Base-by-base conservation (phyloP, 2,113 vertebrate genomes). In the Laterallus jamaicensis region DNA sequence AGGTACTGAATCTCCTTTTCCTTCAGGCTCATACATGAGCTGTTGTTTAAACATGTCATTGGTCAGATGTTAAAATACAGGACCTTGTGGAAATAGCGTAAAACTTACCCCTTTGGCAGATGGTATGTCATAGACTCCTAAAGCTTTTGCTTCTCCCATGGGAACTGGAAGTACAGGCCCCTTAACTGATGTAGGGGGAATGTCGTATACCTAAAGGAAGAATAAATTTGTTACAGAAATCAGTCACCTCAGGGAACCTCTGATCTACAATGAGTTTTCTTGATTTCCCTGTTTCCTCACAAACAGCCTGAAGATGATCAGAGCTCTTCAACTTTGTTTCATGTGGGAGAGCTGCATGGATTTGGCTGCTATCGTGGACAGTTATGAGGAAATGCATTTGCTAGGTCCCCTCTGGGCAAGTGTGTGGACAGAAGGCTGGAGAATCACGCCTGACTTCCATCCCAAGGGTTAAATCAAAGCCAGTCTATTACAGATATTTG, bases 101-200 rank as follows among this genome's bases (percentile, higher is more conserved):
- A 85, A 37, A 96, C 98, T 97, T 96, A 99, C 99, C 93, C 97
- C 97, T 94, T 98, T 98, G 28, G 98, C 25, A 11, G 99, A 98
- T 28, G 98, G 99, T 10, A 99, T 96, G 59, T 99, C 99, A 54
- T 99, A 99, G 21, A 99, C 94, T 62, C 98, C 99, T 92, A 99
- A 98, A 90, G 97, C 88, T 87, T 97, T 98, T 69, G 95, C 96
- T 26, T 98, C 98, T 88, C 91, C 96, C 42, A 96, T 70, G 24
- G 98, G 97, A 92, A 95, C 90, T 8, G 97, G 92, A 94, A 97
- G 97, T 28, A 63, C 37, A 31, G 97, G 85, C 22, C 97, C 98
- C 82, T 97, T 98, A 93, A 97, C 84, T 2, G 98, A 98, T 49
- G 98, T 96, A 5, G 98, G 98, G 32, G 99, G 99, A 78, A 99